These are phyloP conservation scores for Mycteria americana DNA, from an alignment of 2,797 vertebrate genomes.

Conservation along the genomic window DNA sequence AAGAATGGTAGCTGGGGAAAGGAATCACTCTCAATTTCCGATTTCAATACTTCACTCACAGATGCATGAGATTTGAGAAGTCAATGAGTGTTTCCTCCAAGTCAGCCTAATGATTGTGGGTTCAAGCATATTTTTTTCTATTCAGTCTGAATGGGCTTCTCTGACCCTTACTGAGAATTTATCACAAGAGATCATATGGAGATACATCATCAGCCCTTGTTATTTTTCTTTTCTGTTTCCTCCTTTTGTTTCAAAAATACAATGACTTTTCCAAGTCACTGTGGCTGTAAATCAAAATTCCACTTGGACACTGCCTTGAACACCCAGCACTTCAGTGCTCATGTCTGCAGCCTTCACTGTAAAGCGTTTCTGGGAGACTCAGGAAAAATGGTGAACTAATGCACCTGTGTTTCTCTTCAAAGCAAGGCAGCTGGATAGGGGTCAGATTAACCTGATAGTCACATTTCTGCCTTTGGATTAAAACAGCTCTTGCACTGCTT, in stretches of 20 bases:
- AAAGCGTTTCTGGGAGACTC: not conserved
- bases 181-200: not conserved
- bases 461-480: not conserved
- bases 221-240: not conserved
- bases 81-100: not conserved
- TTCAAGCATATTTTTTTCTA: not conserved
- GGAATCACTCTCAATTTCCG: not conserved
- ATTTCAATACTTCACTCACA: conserved; percentile 17
- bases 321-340: not conserved
- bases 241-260: not conserved
- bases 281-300: not conserved
- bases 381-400: not conserved
- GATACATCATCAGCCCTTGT: not conserved
- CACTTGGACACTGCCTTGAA: not conserved
- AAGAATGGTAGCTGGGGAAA: conserved; percentile 9
- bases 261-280: not conserved
- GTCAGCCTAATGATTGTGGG: not conserved
- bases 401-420: not conserved
- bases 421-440: not conserved
- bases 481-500: not conserved
- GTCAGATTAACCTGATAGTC: not conserved
- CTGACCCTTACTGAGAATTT: not conserved
- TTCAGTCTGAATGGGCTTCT: not conserved
- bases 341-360: not conserved
- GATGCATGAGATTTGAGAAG: conserved; percentile 28